These are phyloP conservation scores for Prunella himalayana DNA, from an alignment of 2,113 vertebrate genomes.

Conservation along the genomic window DNA sequence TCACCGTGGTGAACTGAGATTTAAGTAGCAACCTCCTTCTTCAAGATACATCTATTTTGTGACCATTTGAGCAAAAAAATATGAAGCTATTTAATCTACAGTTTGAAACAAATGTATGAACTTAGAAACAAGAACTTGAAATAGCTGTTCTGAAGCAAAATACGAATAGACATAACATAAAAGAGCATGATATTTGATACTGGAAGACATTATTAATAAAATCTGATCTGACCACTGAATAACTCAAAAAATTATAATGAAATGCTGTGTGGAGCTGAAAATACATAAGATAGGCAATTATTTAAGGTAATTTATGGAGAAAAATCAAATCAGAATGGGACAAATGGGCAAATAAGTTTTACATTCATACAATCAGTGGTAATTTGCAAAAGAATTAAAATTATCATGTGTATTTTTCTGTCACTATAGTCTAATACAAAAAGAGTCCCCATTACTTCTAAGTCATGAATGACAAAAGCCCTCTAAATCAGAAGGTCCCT, in stretches of 20 bases:
- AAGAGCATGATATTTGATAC: neutral
- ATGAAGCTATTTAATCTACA: neutral
- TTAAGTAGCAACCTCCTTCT: neutral
- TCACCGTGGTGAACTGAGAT: neutral
- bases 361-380: neutral
- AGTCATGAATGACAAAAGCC: neutral
- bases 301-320: neutral
- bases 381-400: neutral
- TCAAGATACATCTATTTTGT: neutral
- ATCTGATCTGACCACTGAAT: neutral
- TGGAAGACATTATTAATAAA: neutral
- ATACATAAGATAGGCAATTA: neutral
- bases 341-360: neutral
- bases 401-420: neutral
- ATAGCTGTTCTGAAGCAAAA: neutral
- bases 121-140: neutral
- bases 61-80: neutral
- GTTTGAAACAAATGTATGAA: neutral
- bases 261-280: neutral
- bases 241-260: neutral
- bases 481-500: neutral
- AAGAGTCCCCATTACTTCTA: neutral
- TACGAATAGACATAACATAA: neutral
- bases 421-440: neutral
- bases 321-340: neutral